phyloP scores from a whole-genome alignment of 1,140 invertebrate genomes.

The Drosophila takahashii region DNA sequence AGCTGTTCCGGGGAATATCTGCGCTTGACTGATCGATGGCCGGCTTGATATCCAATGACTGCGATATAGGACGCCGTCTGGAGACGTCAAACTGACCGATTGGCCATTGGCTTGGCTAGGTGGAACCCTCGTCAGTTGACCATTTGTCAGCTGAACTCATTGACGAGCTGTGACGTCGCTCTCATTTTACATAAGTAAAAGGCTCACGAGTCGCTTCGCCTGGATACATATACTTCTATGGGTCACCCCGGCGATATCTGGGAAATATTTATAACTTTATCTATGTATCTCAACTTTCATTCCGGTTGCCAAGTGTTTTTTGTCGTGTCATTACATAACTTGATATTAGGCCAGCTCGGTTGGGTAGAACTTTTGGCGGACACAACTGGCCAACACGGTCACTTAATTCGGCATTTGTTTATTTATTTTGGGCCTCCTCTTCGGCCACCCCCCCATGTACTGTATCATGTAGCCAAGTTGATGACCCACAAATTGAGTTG shows the following conservation, averaged over 20 bases:
- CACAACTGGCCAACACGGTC: constrained; percentile 26
- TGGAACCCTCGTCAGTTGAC: constrained; percentile 60
- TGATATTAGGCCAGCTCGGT: constrained; percentile 36
- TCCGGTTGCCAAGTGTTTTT: constrained; percentile 58
- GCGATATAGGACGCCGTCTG: constrained; percentile 19
- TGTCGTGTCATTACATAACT: constrained; percentile 71
- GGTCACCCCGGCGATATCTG: constrained; percentile 58
- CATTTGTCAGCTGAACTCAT: constrained; percentile 69
- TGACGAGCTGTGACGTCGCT: constrained; percentile 19
- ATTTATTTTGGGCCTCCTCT: constrained; percentile 12
- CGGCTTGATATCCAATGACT: constrained; percentile 21
- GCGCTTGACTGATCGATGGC: constrained; percentile 20
- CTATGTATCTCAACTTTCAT: constrained; percentile 26
- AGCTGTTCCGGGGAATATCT: constrained; percentile 25
- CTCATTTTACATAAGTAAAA: constrained; percentile 52
- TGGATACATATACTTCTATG: constrained; percentile 16
- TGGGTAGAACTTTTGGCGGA: constrained; percentile 19
- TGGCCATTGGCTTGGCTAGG: background rate
- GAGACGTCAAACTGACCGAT: constrained; percentile 24
- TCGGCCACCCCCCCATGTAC: background rate
- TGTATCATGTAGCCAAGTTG: constrained; percentile 11
- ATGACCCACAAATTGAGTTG: constrained; percentile 45
- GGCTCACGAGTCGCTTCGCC: constrained; percentile 23
- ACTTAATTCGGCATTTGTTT: constrained; percentile 31
- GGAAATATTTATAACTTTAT: constrained; percentile 51